A percentile compares a stretch with the other conserved stretches of the same genome.
These are phyloP conservation scores for Agonopterix heracliana DNA, from an alignment of 2,888 invertebrate genomes.

Conservation along the genomic window DNA sequence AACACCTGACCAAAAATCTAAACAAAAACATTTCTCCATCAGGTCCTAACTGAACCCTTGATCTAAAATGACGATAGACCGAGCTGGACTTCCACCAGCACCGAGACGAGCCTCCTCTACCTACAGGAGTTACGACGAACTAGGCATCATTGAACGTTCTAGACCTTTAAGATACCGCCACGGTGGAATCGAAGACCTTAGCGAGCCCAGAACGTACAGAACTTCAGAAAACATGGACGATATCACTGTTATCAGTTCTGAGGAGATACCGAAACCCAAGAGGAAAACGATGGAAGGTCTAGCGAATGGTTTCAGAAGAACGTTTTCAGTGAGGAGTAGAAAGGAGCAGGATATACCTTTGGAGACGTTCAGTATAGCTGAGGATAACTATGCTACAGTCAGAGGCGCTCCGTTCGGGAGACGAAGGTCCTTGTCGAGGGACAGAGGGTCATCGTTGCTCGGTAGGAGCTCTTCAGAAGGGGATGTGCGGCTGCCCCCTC, in stretches of 20 bases:
- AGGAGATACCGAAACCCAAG: slow-evolving; percentile 58
- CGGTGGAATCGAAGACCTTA: slow-evolving; percentile 61
- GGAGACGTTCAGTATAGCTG: slow-evolving; percentile 56
- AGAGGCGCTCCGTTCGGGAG: slow-evolving; percentile 64
- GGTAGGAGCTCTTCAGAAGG: slow-evolving; percentile 84
- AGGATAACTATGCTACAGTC: slow-evolving; percentile 62
- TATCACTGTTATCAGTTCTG: slow-evolving; percentile 67
- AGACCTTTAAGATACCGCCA: slow-evolving; percentile 58
- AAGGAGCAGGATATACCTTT: slow-evolving; percentile 59
- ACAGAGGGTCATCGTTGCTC: slow-evolving; percentile 70
- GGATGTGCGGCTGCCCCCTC: slow-evolving; percentile 71
- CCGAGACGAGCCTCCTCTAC: slow-evolving; percentile 61
- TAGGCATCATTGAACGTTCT: slow-evolving; percentile 54
- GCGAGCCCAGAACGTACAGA: slow-evolving; percentile 35
- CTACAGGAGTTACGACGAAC: slow-evolving; percentile 69
- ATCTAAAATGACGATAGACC: slow-evolving; percentile 63
- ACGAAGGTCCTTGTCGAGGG: slow-evolving; percentile 64
- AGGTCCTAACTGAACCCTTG: slow-evolving; percentile 42
- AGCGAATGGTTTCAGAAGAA: slow-evolving; percentile 61
- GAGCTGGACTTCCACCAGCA: slow-evolving; percentile 60
- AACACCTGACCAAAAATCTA: slow-evolving; percentile 15
- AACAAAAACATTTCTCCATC: slow-evolving; percentile 44
- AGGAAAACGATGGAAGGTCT: slow-evolving; percentile 62
- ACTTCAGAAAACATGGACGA: slow-evolving; percentile 58
- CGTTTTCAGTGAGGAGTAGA: slow-evolving; percentile 60